Evolutionary conservation across 1,140 invertebrate species (phyloP).

Genomic region (Grapholita molesta): DNA sequence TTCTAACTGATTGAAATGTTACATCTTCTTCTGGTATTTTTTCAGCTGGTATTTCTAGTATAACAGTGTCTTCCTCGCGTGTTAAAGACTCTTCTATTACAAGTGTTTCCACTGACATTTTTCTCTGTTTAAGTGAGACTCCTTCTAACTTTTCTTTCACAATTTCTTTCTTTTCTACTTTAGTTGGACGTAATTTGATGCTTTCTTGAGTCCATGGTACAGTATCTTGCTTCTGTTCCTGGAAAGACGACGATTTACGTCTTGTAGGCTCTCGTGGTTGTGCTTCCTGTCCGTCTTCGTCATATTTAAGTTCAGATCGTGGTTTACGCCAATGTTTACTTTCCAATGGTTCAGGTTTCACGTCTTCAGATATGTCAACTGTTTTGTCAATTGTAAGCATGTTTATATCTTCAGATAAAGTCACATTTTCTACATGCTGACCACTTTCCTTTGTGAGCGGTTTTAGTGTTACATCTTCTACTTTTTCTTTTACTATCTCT

Average conservation of each 20-base stretch:
- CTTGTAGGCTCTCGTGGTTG: background rate
- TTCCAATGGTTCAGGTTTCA: background rate
- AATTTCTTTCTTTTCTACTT: conserved; percentile 52
- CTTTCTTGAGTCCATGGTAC: conserved; percentile 78
- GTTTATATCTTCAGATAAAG: conserved; percentile 19
- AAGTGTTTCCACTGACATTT: background rate
- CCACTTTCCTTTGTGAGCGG: conserved; percentile 24
- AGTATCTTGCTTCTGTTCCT: conserved; percentile 35
- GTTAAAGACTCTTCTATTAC: conserved; percentile 49
- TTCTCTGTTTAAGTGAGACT: conserved; percentile 23
- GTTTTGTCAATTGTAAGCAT: conserved; percentile 10
- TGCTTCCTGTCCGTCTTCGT: background rate
- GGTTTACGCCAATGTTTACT: background rate
- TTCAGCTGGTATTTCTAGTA: conserved; percentile 30
- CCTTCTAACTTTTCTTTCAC: conserved; percentile 54
- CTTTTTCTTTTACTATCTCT: conserved; percentile 43
- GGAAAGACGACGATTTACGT: background rate
- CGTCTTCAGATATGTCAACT: background rate
- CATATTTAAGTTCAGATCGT: conserved; percentile 9
- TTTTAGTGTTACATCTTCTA: conserved; percentile 53
- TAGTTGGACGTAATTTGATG: conserved; percentile 78
- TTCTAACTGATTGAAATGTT: conserved; percentile 24
- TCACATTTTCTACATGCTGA: conserved; percentile 4
- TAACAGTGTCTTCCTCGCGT: conserved; percentile 56
- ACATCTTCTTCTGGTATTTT: conserved; percentile 19